Evolutionary conservation across 2,888 invertebrate species (phyloP).

Genomic region (Rhogogaster chlorosoma): DNA sequence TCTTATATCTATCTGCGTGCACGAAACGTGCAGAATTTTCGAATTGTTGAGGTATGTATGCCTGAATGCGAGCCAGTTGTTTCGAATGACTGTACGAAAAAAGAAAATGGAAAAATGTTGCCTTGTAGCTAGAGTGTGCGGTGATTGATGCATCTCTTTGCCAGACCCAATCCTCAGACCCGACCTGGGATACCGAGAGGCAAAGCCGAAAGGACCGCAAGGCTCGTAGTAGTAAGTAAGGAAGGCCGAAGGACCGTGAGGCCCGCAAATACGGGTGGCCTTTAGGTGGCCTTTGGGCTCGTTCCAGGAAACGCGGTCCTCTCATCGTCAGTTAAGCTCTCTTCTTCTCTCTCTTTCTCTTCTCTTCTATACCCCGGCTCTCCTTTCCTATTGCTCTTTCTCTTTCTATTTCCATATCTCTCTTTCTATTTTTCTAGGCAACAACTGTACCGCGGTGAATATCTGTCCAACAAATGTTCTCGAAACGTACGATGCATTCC

Average conservation of each 20-base stretch:
- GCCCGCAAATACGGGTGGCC: slow-evolving; percentile 50
- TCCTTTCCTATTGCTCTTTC: slow-evolving; percentile 48
- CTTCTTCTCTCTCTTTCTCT: slow-evolving; percentile 44
- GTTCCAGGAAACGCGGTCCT: slow-evolving; percentile 43
- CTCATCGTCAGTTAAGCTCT: slow-evolving; percentile 47
- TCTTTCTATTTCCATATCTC: neutral
- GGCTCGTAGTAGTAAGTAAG: slow-evolving; percentile 11
- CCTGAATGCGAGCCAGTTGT: neutral
- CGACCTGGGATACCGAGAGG: slow-evolving; percentile 43
- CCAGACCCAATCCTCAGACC: neutral
- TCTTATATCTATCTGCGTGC: neutral
- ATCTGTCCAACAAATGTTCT: slow-evolving; percentile 54
- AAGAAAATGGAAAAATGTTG: neutral
- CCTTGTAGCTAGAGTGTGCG: neutral
- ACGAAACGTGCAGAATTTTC: neutral
- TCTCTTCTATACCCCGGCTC: slow-evolving; percentile 34
- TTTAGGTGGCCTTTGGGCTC: slow-evolving; percentile 44
- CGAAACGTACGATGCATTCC: slow-evolving; percentile 48
- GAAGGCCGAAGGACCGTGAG: slow-evolving; percentile 22
- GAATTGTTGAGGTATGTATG: neutral
- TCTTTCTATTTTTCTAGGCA: slow-evolving; percentile 31
- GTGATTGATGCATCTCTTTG: slow-evolving; percentile 48
- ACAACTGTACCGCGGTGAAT: slow-evolving; percentile 41
- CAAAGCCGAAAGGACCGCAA: slow-evolving; percentile 40
- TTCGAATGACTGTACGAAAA: slow-evolving; percentile 42